These are phyloP conservation scores for Neosalanx taihuensis DNA, from an alignment of 2,797 vertebrate genomes.

Conservation along the genomic window DNA sequence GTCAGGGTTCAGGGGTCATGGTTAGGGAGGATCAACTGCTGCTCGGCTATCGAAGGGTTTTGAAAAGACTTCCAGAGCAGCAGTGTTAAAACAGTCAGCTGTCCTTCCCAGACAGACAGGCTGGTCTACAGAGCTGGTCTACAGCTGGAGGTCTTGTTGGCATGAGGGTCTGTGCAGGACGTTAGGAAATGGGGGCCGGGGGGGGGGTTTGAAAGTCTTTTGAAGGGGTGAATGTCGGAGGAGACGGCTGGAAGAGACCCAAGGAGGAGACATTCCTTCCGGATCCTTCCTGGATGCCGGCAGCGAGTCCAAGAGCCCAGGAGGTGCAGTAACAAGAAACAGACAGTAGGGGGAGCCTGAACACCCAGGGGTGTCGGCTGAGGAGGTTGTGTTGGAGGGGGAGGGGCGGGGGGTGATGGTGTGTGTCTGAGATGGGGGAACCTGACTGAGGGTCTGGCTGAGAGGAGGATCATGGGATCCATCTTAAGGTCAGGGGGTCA, in stretches of 20 bases:
- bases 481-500: background rate
- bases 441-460: background rate
- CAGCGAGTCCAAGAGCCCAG: slow-evolving; percentile 55
- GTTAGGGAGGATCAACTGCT: background rate
- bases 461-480: background rate
- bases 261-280: slow-evolving; percentile 21
- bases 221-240: slow-evolving; percentile 14
- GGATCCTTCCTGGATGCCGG: slow-evolving; percentile 32
- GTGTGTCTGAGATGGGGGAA: background rate
- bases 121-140: too few species aligned
- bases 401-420: background rate
- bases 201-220: slow-evolving; percentile 19
- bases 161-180: background rate
- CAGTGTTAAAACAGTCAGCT: too few species aligned
- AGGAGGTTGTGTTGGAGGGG: background rate
- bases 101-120: too few species aligned
- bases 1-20: slow-evolving; percentile 12
- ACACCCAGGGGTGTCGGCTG: too few species aligned
- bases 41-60: too few species aligned
- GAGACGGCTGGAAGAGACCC: slow-evolving; percentile 33
- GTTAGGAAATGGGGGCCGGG: background rate
- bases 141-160: too few species aligned
- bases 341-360: slow-evolving; percentile 39
- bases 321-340: slow-evolving; percentile 66
- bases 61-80: too few species aligned